phyloP scores from a whole-genome alignment of 2,797 vertebrate species.

The Tokudaia tokunoshimensis region DNA sequence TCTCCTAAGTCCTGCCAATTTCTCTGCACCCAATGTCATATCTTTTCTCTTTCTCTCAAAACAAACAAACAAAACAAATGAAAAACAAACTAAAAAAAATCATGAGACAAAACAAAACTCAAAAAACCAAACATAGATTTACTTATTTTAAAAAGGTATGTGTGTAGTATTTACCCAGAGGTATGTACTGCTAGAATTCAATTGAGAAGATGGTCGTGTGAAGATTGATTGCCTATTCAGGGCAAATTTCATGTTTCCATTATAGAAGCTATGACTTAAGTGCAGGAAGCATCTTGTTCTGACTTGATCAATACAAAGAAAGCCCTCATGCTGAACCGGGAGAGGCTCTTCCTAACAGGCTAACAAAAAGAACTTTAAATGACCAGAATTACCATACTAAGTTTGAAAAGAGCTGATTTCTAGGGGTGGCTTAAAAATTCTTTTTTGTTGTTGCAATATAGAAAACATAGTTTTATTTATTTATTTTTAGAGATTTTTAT shows the following conservation, averaged over 20 bases:
- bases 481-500: too few species aligned
- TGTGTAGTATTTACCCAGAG: background rate
- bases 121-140: background rate
- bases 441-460: background rate
- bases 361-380: constrained; percentile 14
- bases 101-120: background rate
- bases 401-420: background rate
- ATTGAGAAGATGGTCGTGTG: background rate
- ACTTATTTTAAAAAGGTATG: constrained; percentile 1
- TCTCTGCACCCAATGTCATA: background rate
- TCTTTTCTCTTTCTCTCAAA: background rate
- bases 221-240: background rate
- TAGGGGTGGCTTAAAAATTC: background rate
- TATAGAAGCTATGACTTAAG: background rate
- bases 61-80: background rate
- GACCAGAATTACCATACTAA: background rate
- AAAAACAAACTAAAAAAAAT: background rate
- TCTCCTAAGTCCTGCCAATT: background rate
- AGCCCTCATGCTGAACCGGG: background rate
- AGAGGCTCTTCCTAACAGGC: background rate
- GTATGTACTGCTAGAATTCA: background rate
- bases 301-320: background rate
- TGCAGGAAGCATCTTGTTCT: background rate
- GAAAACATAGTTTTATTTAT: too few species aligned
- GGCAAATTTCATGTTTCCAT: background rate